Conservation (phyloP, 2,888 invertebrate genomes). For the Alitta virens region DNA sequence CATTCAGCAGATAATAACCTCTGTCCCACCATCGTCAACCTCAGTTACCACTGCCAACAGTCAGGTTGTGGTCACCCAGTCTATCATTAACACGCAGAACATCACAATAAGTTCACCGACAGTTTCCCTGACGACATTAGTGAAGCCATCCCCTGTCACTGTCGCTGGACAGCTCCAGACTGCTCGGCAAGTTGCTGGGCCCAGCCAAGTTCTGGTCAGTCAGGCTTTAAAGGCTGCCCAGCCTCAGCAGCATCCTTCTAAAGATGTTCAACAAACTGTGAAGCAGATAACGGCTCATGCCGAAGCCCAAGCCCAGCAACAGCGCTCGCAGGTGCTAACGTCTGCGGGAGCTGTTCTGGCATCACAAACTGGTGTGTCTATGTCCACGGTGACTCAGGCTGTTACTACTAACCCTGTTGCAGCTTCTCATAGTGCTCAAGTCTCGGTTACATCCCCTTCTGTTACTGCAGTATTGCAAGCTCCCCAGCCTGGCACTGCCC, state of each 20-base stretch:
- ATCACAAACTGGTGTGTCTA: not conserved
- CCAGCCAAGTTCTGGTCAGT: not conserved
- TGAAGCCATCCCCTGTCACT: slow-evolving; percentile 14
- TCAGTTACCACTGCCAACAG: slow-evolving; percentile 4
- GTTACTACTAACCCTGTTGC: not conserved
- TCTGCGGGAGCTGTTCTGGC: slow-evolving; percentile 1
- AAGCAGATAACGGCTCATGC: slow-evolving; percentile 30
- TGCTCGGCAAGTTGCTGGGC: slow-evolving; percentile 4
- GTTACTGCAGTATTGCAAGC: not conserved
- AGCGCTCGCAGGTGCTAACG: not conserved
- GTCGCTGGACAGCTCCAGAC: slow-evolving; percentile 7
- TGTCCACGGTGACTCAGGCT: slow-evolving; percentile 1
- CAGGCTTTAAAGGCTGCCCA: slow-evolving; percentile 18
- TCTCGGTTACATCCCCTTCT: not conserved
- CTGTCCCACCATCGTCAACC: slow-evolving; percentile 15
- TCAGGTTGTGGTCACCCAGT: no score
- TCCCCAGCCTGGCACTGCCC: not conserved
- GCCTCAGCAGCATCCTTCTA: slow-evolving; percentile 24
- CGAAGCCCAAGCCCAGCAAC: slow-evolving; percentile 28
- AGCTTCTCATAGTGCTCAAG: not conserved
- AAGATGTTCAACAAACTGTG: slow-evolving; percentile 10
- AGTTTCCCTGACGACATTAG: slow-evolving; percentile 8
- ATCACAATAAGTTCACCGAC: slow-evolving; percentile 30
- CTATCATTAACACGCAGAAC: slow-evolving; percentile 23
- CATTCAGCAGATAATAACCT: slow-evolving; percentile 40